A percentile compares a stretch with the other conserved stretches of the same genome.
Evolutionary conservation across 2,113 vertebrate genomes (phyloP).

Genomic region (Vombatus ursinus): DNA sequence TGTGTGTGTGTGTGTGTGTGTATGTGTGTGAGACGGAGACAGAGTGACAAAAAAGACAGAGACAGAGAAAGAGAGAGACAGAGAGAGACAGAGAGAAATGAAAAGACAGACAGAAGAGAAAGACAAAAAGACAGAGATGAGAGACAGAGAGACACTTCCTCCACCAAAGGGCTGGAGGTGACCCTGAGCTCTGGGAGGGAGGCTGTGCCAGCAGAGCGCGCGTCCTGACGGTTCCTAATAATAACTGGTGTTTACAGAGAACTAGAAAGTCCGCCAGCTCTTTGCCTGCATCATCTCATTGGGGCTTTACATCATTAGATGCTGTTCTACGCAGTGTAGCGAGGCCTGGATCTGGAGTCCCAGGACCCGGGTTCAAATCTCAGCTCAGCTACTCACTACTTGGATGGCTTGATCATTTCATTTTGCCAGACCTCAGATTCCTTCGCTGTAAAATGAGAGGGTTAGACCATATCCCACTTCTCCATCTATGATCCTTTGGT

Average conservation of each 20-base stretch:
- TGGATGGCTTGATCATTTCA: neutral
- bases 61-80: too few relatives aligned
- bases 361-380: neutral
- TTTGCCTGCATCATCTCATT: neutral
- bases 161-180: neutral
- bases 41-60: too few relatives aligned
- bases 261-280: neutral
- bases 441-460: neutral
- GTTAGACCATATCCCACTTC: neutral
- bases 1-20: too few relatives aligned
- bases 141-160: neutral
- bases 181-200: neutral
- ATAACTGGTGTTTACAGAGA: neutral
- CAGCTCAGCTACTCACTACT: neutral
- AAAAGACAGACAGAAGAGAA: neutral
- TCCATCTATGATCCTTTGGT: neutral
- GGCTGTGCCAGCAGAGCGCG: neutral
- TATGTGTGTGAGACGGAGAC: too few relatives aligned
- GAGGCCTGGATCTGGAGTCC: neutral
- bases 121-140: neutral
- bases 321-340: neutral
- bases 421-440: neutral
- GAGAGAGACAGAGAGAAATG: too few relatives aligned
- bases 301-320: neutral
- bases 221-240: neutral